These are phyloP conservation scores for Cheilosia scutellata DNA, from an alignment of 2,888 invertebrate species.

Conservation along the genomic window DNA sequence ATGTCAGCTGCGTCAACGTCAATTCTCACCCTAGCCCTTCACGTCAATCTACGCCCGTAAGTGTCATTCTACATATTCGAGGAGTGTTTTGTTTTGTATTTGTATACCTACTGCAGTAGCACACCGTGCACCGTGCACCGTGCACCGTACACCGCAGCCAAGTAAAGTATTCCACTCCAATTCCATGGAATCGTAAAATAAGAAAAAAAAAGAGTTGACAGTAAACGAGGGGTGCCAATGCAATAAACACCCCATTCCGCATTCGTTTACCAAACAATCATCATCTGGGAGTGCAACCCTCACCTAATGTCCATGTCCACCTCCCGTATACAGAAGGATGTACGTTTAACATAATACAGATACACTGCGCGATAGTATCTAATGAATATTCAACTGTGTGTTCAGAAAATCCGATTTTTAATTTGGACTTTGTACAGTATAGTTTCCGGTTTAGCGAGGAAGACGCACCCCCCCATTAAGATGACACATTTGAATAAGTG, in stretches of 20 bases:
- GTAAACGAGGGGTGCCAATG: conserved; percentile 30
- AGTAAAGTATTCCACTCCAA: conserved; percentile 54
- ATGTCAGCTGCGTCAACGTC: conserved; percentile 74
- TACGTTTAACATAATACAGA: background rate
- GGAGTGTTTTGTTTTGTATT: background rate
- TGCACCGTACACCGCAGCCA: conserved; percentile 4
- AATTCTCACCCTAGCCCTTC: conserved; percentile 70
- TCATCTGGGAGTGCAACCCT: conserved; percentile 40
- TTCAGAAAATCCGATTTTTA: conserved; percentile 54
- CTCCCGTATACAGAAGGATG: background rate
- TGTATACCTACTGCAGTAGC: conserved; percentile 5
- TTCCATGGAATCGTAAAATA: conserved; percentile 40
- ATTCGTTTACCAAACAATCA: conserved; percentile 63
- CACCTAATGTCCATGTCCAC: conserved; percentile 25
- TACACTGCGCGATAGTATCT: conserved; percentile 3
- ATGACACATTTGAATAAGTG: conserved; percentile 63
- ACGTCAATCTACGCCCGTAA: conserved; percentile 72
- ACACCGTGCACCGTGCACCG: background rate
- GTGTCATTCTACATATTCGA: conserved; percentile 68
- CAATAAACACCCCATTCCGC: conserved; percentile 71
- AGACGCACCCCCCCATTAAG: conserved; percentile 15
- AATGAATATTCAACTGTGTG: conserved; percentile 63
- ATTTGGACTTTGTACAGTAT: conserved; percentile 18
- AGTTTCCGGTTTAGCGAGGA: conserved; percentile 59
- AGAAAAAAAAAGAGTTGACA: conserved; percentile 60